Percentiles rank a stretch among this genome's conserved stretches.
Evolutionary conservation across 2,888 invertebrate genomes (phyloP).

Genomic region (Rutpela maculata): DNA sequence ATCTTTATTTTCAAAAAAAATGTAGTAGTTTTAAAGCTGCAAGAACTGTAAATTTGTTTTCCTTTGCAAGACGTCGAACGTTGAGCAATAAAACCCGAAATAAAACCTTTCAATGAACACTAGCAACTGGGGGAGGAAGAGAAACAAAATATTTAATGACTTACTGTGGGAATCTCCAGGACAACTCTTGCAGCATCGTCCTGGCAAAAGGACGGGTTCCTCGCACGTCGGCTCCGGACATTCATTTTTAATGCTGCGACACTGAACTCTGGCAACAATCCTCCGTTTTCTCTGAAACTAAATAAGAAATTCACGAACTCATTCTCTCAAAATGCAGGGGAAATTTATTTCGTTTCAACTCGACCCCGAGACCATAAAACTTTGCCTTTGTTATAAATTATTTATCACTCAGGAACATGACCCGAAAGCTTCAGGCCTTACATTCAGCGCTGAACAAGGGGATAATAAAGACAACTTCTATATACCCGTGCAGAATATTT

Average conservation of each 20-base stretch:
- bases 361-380: constrained; percentile 13
- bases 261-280: constrained; percentile 91
- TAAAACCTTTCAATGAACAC: background rate
- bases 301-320: constrained; percentile 63
- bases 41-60: no score
- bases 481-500: background rate
- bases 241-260: constrained; percentile 93
- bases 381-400: constrained; percentile 23
- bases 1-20: no score
- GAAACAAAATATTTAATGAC: constrained; percentile 53
- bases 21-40: no score
- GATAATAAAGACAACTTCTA: background rate
- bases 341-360: constrained; percentile 13
- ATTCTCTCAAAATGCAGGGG: constrained; percentile 16
- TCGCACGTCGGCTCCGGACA: constrained; percentile 92
- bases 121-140: background rate
- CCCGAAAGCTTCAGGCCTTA: background rate
- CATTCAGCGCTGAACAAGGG: background rate
- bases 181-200: constrained; percentile 94
- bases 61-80: no score
- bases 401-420: constrained; percentile 4
- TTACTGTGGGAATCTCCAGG: constrained; percentile 80
- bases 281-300: constrained; percentile 92
- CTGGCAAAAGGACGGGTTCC: constrained; percentile 88
- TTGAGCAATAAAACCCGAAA: background rate